Base-by-base conservation (phyloP, 2,797 vertebrate species). In the Podarcis lilfordi region DNA sequence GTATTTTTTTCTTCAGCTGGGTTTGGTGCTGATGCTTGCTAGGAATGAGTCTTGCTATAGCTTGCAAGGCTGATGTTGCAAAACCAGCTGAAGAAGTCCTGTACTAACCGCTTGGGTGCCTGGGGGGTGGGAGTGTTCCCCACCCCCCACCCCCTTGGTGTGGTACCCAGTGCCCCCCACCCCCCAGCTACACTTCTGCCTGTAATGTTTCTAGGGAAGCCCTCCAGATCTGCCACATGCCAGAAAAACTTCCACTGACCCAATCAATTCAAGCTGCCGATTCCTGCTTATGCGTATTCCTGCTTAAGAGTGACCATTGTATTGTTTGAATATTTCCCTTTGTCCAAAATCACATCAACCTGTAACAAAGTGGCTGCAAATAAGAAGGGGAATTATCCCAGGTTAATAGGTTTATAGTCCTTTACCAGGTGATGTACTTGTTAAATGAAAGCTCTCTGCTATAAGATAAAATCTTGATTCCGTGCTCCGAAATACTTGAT, bases 391-490 rank as follows among this genome's bases (percentile, higher is more conserved):
- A 91, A 86, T 89, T 92, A 87, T 29, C 89, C 50, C 55, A 35
- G 84, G 84, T 94, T 84, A 87, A 93, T 82, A 85, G 81, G 75
- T 85, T 91, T 93, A 84, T 93, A 84, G 43, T 29, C n/a, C 91
- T 95, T 93, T 90, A 87, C 89, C 64, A 1, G 72, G 86, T 90
- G 35, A 84, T 66, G 23, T 84, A 9, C 91, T 95, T 92, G 78
- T 95, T 93, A 92, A 92, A 91, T 78, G 80, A 86, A 89, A 90
- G 74, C 71, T 86, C 59, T 43, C 2, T 21, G 25, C 35, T 29
- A 74, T 37, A 27, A 37, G 82, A 89, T 94, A 94, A 95, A 94
- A 94, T 92, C 94, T 93, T 89, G 89, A 92, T 93, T 93, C 35
- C 15, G 80, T 91, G 88, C 88, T 92, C 88, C 90, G 93, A 93